Conservation (phyloP, 2,888 invertebrate species). For the Pseudanteris insignis region DNA sequence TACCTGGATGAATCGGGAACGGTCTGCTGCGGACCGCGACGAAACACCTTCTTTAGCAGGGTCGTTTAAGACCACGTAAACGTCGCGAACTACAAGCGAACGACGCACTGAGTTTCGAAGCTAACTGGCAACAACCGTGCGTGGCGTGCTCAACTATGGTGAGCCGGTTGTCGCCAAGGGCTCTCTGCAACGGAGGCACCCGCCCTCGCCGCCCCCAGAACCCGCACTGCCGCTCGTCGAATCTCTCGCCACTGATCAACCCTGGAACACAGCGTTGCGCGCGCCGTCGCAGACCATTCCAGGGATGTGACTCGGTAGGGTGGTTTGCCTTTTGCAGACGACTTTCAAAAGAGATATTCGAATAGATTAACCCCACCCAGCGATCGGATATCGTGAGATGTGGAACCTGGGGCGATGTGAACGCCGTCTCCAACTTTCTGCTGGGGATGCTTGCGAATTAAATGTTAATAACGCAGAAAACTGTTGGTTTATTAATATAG, state of each 20-base stretch:
- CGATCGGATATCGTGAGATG: too few relatives aligned
- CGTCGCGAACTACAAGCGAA: background rate
- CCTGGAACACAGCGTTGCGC: conserved; percentile 37
- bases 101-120: background rate
- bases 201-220: conserved; percentile 66
- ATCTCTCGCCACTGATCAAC: conserved; percentile 47
- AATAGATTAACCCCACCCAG: background rate
- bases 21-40: conserved; percentile 42
- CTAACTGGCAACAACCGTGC: conserved; percentile 14
- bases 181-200: conserved; percentile 60
- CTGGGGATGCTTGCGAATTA: too few relatives aligned
- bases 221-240: conserved; percentile 63
- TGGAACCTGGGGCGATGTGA: too few relatives aligned
- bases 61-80: background rate
- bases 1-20: conserved; percentile 55
- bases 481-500: too few relatives aligned
- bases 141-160: conserved; percentile 26
- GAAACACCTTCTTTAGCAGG: conserved; percentile 10
- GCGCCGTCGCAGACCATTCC: conserved; percentile 11
- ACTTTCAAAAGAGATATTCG: too few relatives aligned
- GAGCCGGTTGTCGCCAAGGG: conserved; percentile 60
- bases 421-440: too few relatives aligned
- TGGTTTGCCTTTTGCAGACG: too few relatives aligned
- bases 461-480: too few relatives aligned
- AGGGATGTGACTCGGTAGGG: conserved; percentile 4